phyloP scores from a whole-genome alignment of 2,888 invertebrate species.

The Stramonita haemastoma region DNA sequence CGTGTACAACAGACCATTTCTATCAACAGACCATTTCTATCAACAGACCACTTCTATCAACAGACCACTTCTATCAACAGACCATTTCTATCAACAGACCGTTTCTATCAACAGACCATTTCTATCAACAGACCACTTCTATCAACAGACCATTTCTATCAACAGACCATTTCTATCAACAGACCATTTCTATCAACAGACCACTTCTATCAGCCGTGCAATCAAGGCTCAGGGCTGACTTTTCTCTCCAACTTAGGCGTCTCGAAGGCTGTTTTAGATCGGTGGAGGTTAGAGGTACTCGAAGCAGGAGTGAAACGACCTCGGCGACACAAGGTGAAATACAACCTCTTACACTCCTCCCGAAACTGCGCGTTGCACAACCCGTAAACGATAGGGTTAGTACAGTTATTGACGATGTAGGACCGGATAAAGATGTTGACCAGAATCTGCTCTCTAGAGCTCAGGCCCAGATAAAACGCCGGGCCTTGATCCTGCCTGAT shows the following conservation, averaged over 20 bases:
- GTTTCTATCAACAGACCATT: too few species aligned
- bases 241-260: slow-evolving; percentile 29
- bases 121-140: too few species aligned
- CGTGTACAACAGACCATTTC: too few species aligned
- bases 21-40: too few species aligned
- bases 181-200: too few species aligned
- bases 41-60: too few species aligned
- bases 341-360: slow-evolving; percentile 45
- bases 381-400: slow-evolving; percentile 58
- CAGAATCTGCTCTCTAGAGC: slow-evolving; percentile 41
- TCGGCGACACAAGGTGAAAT: neutral
- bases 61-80: too few species aligned
- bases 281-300: neutral
- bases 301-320: neutral
- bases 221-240: slow-evolving; percentile 9
- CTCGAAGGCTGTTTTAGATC: slow-evolving; percentile 7
- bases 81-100: too few species aligned
- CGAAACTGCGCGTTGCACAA: slow-evolving; percentile 55
- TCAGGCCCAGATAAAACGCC: slow-evolving; percentile 50
- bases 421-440: slow-evolving; percentile 55
- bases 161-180: too few species aligned
- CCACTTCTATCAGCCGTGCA: too few species aligned
- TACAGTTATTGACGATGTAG: slow-evolving; percentile 56
- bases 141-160: too few species aligned
- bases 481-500: slow-evolving; percentile 47